Base-by-base conservation (phyloP, 2,797 vertebrate genomes). In the Aphelocoma californica region DNA sequence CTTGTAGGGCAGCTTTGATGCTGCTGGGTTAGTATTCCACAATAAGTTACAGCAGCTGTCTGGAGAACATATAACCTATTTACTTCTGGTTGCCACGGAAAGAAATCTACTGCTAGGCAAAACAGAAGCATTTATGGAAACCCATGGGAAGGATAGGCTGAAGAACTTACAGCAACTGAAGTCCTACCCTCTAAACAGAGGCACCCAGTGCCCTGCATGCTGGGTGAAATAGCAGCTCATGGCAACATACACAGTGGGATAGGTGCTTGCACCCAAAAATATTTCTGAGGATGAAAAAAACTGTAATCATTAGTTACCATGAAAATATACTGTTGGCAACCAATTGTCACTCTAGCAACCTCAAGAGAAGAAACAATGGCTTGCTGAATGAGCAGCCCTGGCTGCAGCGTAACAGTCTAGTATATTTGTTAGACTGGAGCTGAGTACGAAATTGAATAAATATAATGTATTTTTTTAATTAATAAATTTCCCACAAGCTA, bases 1-100 rank as follows among this genome's bases (percentile, higher is more conserved):
- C 58, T 78, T 32, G 24, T 31, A 56, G 44, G 47, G n/a, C 36
- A 51, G 50, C 44, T 88, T 86, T 79, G 48, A 69, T 90, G 48
- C 34, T 75, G 25, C 51, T 72, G 50, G 62, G 31, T 58, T 95
- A 83, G 54, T 90, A 44, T 79, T 91, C 77, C 44, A 44, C 62
- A 40, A 40, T 65, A 78, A 54, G 58, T 86, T 79, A 54, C 18
- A 88, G 50, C 85, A 91, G 77, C 77, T 86, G 81, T 56, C 56
- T 81, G 73, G 69, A 86, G 75, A 96, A 79, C 57, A 70, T 74
- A 44, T 50, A 92, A 81, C 50, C 53, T 65, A 54, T 93, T 95
- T 93, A 85, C 40, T 93, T 93, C 80, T 91, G 47, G 54, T 65
- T 94, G 86, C 85, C 79, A 74, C 0, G 1, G 79, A 71, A 86